Percentiles rank a stretch among this genome's conserved stretches.
phyloP scores from a whole-genome alignment of 2,113 vertebrate genomes.

The Gadus chalcogrammus region DNA sequence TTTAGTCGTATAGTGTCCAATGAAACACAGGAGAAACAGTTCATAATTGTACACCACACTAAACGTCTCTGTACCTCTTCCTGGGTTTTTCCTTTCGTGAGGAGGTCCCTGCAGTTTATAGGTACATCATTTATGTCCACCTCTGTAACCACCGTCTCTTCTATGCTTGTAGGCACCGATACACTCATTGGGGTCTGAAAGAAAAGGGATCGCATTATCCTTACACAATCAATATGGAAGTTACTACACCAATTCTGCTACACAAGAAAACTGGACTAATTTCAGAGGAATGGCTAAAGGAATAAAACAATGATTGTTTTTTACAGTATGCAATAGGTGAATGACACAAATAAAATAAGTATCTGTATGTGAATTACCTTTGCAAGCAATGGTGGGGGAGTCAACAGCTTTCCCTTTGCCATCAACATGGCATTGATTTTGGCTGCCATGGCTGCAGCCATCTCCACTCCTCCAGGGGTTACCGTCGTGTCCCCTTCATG shows the following conservation, averaged over 20 bases:
- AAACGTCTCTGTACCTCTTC: constrained; percentile 78
- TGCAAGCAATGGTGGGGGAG: constrained; percentile 71
- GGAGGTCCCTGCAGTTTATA: constrained; percentile 86
- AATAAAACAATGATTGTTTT: too few relatives aligned
- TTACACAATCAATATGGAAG: not conserved
- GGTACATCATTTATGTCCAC: constrained; percentile 97
- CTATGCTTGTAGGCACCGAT: constrained; percentile 41
- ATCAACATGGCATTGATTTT: constrained; percentile 97
- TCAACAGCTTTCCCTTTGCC: constrained; percentile 94
- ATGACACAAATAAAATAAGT: too few relatives aligned
- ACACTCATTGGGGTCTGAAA: constrained; percentile 46
- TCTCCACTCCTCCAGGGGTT: constrained; percentile 80
- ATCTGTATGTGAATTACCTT: constrained; percentile 55
- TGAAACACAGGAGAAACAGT: too few relatives aligned
- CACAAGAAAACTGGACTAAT: too few relatives aligned
- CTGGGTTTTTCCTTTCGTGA: constrained; percentile 92
- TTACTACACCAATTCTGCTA: not conserved
- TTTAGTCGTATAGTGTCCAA: too few relatives aligned
- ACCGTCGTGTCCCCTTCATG: constrained; percentile 20
- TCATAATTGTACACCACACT: not conserved
- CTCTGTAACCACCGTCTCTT: constrained; percentile 90
- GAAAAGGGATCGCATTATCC: not conserved
- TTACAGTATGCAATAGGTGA: too few relatives aligned
- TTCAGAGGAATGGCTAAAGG: too few relatives aligned
- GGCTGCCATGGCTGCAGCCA: constrained; percentile 90